Evolutionary conservation across 2,888 invertebrate species (phyloP).

Genomic region (Tribolium freemani): DNA sequence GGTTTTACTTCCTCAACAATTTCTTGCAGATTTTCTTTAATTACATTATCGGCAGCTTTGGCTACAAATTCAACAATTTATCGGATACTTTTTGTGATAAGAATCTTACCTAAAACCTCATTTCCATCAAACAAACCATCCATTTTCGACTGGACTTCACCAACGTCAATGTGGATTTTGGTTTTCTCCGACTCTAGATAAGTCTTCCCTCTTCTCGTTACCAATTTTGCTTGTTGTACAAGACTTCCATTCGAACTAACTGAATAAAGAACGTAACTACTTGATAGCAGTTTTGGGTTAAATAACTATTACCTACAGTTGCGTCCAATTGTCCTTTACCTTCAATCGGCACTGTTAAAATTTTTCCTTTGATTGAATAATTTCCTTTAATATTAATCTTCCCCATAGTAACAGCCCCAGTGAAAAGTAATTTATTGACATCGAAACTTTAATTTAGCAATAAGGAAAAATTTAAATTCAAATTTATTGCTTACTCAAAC

Average conservation of each 20-base stretch:
- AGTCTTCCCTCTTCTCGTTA: conserved; percentile 44
- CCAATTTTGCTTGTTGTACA: conserved; percentile 50
- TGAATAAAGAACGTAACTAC: conserved; percentile 23
- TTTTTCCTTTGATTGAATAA: conserved; percentile 53
- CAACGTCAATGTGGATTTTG: conserved; percentile 51
- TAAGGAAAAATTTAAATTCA: neutral
- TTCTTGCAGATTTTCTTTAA: conserved; percentile 28
- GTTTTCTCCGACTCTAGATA: conserved; percentile 51
- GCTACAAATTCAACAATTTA: neutral
- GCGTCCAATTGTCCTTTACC: conserved; percentile 54
- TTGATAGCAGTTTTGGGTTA: neutral
- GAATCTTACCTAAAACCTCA: conserved; percentile 49
- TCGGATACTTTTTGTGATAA: no score
- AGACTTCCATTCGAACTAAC: conserved; percentile 49
- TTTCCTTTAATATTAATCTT: conserved; percentile 51
- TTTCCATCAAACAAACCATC: conserved; percentile 57
- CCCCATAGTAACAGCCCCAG: conserved; percentile 48
- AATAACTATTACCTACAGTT: conserved; percentile 49
- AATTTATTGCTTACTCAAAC: conserved; percentile 38
- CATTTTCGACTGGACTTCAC: conserved; percentile 50
- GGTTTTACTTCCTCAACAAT: conserved; percentile 37
- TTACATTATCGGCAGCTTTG: conserved; percentile 7
- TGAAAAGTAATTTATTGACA: conserved; percentile 51
- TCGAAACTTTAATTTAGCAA: conserved; percentile 52
- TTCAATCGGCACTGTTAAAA: conserved; percentile 58